Conservation (phyloP, 2,888 invertebrate genomes). For the Plebejus anna region DNA sequence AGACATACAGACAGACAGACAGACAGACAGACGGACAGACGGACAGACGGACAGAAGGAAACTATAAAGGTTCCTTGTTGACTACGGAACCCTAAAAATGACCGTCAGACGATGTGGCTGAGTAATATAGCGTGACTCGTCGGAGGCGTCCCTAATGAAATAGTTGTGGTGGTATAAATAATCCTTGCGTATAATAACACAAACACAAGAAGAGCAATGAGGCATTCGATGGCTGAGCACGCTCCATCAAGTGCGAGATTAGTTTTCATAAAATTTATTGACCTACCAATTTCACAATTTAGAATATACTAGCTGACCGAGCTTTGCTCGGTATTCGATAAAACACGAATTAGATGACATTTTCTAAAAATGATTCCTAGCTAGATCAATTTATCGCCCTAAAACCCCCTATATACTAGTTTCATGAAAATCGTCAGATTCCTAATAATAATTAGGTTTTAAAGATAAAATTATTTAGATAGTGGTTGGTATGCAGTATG, state of each 20-base stretch:
- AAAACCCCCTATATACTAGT: too few relatives aligned
- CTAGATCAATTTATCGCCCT: too few relatives aligned
- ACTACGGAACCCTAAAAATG: not conserved
- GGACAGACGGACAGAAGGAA: too few relatives aligned
- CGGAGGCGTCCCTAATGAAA: not conserved
- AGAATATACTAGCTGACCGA: not conserved
- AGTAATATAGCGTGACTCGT: not conserved
- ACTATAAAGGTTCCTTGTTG: too few relatives aligned
- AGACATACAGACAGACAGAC: too few relatives aligned
- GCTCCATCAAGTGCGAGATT: slow-evolving; percentile 5
- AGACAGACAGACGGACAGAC: too few relatives aligned
- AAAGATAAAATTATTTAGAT: not conserved
- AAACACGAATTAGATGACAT: too few relatives aligned
- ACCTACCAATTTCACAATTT: not conserved
- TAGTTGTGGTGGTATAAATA: slow-evolving; percentile 17
- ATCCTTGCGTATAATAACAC: slow-evolving; percentile 2
- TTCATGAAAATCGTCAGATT: too few relatives aligned
- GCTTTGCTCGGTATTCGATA: too few relatives aligned
- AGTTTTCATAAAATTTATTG: slow-evolving; percentile 1
- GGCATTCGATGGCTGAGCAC: not conserved
- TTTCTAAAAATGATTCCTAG: too few relatives aligned
- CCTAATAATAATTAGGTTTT: too few relatives aligned
- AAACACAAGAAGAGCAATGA: slow-evolving; percentile 1
- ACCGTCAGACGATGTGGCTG: not conserved
- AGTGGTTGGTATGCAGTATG: not conserved